Evolutionary conservation across 2,797 vertebrate genomes (phyloP), one percentile per base, ranked within the genome.

Genomic region (Hydrocynus forskahlii): DNA sequence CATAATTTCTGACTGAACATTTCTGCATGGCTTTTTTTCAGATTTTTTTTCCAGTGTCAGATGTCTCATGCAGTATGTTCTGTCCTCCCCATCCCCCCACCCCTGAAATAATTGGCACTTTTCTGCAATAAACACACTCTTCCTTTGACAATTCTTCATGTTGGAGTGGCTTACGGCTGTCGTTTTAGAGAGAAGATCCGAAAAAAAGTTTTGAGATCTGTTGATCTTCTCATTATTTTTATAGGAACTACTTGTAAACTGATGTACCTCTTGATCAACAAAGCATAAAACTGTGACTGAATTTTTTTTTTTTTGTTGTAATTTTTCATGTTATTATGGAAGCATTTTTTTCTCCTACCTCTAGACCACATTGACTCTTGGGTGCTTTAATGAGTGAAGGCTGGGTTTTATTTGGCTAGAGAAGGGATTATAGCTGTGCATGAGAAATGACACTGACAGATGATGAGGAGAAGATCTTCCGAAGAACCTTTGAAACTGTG

Each of bases 101-200:
- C 35, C 35, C 35, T 0, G 4, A 35, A 35, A 38, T 14, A 23
- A 17, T 9, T 71, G 21, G 16, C 23, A 71, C 69, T 71, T 54
- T 54, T 16, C 4, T 62, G 23, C 60, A 29, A 1, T 16, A 40
- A 66, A 50, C 25, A 7, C 7, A 35, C 7, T 52, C 48, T 21
- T 17, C 48, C 45, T 19, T 21, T 29, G 5, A 64, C 60, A 68
- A 66, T 23, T 0, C n/a, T 17, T 60, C 55, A 88, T 86, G 84
- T 89, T 90, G 89, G 91, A 92, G 91, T 92, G 88, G 91, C 86
- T 52, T 48, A 59, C 13, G 2, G 87, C 88, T 89, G 86, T 85
- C 88, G 90, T 92, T 68, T 13, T 29, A 52, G 52, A 52, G 21
- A 52, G 48, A 29, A 29, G 69, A 9, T 7, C 13, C 9, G 13